Evolutionary conservation across 2,888 invertebrate species (phyloP), one percentile per base, ranked within the genome.

Genomic region (Holacanthella duospinosa): DNA sequence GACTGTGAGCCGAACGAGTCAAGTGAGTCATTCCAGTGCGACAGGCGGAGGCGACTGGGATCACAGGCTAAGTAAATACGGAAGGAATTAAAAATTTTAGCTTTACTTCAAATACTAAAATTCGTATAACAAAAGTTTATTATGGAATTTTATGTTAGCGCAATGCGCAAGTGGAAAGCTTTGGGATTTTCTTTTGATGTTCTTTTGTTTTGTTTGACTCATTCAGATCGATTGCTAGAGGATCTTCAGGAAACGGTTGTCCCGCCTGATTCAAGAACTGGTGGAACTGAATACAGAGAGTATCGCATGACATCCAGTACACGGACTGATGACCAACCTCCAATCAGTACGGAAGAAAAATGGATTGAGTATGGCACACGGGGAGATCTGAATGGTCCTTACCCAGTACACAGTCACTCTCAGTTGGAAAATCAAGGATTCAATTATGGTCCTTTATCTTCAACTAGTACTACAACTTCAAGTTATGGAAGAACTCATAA

Each of bases 31-130:
- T 64, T 64, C 70, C 44, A 69, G 64, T 62, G 71, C 70, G 48
- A 64, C 68, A 28, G 61, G 61, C 25, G 70, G 71, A 26, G 71
- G 69, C 55, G 71, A 71, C 44, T 71, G 71, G 71, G 71, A 71
- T 61, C 67, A 67, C 55, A 64, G 71, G 53, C 66, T 71, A 54
- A 70, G 71, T 71, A 67, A 65, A 66, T 56, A 27, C 4, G 19
- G 43, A 29, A 55, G 27, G 28, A 55, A 61, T 27, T 57, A 19
- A 25, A 56, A 29, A 43, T 29, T 43, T 48, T 54, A 16, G 26
- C n/a, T n/a, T n/a, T n/a, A n/a, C n/a, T n/a, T n/a, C n/a, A n/a
- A n/a, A n/a, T n/a, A n/a, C n/a, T n/a, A n/a, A n/a, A n/a, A n/a
- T n/a, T n/a, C n/a, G n/a, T n/a, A n/a, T n/a, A n/a, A n/a, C n/a